phyloP scores from a whole-genome alignment of 2,888 invertebrate species.

The Nesidiocoris tenuis region DNA sequence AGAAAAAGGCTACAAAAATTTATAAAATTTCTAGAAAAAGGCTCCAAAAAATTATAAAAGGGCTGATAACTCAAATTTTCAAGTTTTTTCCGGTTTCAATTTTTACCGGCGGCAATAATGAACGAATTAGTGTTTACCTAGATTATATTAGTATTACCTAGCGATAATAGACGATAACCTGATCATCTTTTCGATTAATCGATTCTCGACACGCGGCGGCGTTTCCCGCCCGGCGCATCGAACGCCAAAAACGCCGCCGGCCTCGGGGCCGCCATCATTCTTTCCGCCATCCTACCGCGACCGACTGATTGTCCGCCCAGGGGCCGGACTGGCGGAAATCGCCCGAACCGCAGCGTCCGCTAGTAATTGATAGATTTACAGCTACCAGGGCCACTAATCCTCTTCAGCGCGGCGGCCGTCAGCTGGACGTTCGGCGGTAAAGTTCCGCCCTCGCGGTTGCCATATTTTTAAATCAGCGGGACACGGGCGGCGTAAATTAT shows the following conservation, averaged over 20 bases:
- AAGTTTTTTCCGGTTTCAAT: no score
- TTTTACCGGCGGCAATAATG: no score
- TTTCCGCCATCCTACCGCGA: background rate
- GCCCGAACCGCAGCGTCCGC: conserved; percentile 11
- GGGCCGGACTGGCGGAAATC: background rate
- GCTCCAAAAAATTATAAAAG: no score
- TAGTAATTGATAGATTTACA: conserved; percentile 34
- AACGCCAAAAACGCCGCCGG: background rate
- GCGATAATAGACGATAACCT: no score
- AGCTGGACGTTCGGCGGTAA: background rate
- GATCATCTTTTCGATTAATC: no score
- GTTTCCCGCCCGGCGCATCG: no score
- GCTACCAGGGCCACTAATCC: background rate
- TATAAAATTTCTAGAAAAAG: no score
- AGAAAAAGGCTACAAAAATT: no score
- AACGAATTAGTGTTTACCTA: no score
- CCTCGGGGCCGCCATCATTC: background rate
- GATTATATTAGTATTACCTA: no score
- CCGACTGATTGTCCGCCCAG: background rate
- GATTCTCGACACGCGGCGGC: no score
- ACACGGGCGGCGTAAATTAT: conserved; percentile 29
- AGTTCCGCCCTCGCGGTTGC: background rate
- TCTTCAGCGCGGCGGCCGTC: background rate
- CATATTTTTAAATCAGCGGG: conserved; percentile 39
- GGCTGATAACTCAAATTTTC: no score